Evolutionary conservation across 2,113 vertebrate species (phyloP), one percentile per base, ranked within the genome.

Genomic region (Aviceda subcristata): DNA sequence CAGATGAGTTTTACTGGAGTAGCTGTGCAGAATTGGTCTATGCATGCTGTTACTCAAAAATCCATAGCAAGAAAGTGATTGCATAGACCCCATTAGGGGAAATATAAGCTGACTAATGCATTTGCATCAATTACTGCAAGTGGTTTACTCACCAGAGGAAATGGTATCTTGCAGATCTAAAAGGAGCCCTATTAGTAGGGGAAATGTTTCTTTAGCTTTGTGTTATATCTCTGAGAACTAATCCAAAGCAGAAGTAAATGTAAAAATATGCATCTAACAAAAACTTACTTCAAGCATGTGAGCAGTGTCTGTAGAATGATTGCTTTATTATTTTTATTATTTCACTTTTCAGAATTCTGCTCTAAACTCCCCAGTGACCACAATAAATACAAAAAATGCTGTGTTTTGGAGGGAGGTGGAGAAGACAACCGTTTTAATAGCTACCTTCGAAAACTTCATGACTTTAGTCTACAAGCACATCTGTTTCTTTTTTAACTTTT

Each of bases 281-380:
- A 46, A 64, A 17, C 21, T 56, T 59, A 36, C 26, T 62, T 78
- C 0, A 2, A 12, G 30, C 0, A 0, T 53, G 15, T n/a, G 66
- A 69, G 39, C 4, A 3, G 36, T 76, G 24, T 50, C 24, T 81
- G 8, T 63, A 46, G 43, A 79, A 59, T 15, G 10, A 8, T 62
- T 67, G n/a, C 3, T 59, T 64, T 80, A 69, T 62, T 48, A 4
- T 39, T 89, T 43, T 51, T 85, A 27, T 69, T 89, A 24, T 68
- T 83, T 51, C 27, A 20, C 6, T 60, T 34, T 77, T 41, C 50
- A 62, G 43, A 87, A 76, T 51, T 68, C 15, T 62, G 7, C 34
- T 77, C 18, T 55, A 21, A 84, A 55, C 15, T 73, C 23, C 20
- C 45, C 11, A 24, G 5, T 62, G 50, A 38, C n/a, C 23, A 27